These are phyloP conservation scores for Volucella inflata DNA, from an alignment of 2,888 invertebrate species.

Conservation along the genomic window DNA sequence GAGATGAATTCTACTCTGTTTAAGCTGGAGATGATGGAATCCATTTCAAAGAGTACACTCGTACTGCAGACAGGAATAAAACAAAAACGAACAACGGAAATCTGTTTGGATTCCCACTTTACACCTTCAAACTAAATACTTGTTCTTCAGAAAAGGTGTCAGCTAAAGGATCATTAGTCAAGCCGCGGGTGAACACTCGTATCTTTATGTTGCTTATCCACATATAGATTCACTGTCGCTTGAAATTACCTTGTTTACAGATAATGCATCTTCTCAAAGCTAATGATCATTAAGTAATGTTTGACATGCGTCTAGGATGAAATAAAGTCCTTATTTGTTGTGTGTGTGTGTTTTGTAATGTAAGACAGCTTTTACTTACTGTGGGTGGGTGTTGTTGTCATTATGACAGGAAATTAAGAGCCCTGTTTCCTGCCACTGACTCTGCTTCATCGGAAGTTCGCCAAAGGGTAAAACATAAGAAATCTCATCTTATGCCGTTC, in stretches of 20 bases:
- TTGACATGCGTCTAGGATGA: too few relatives aligned
- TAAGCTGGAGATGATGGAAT: slow-evolving; percentile 18
- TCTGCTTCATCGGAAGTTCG: too few relatives aligned
- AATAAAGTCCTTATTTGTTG: too few relatives aligned
- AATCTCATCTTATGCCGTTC: too few relatives aligned
- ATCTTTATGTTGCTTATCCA: slow-evolving; percentile 6
- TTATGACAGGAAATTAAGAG: too few relatives aligned
- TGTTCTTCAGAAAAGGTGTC: slow-evolving; percentile 30
- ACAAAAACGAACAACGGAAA: slow-evolving; percentile 33
- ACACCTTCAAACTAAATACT: slow-evolving; percentile 36
- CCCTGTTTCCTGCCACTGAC: too few relatives aligned
- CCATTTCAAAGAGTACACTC: slow-evolving; percentile 34
- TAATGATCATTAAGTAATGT: too few relatives aligned
- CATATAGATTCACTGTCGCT: neutral
- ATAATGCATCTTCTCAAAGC: too few relatives aligned
- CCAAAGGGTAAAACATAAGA: too few relatives aligned
- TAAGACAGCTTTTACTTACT: too few relatives aligned
- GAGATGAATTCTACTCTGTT: slow-evolving; percentile 30
- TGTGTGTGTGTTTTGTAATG: too few relatives aligned
- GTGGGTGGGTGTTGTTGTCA: too few relatives aligned
- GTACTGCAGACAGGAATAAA: neutral
- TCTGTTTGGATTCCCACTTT: slow-evolving; percentile 45
- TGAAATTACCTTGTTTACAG: neutral
- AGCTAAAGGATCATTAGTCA: slow-evolving; percentile 22
- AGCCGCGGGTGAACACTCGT: neutral